Evolutionary conservation across 2,888 invertebrate species (phyloP), one percentile per base, ranked within the genome.

Genomic region (Bellardia bayeri): DNA sequence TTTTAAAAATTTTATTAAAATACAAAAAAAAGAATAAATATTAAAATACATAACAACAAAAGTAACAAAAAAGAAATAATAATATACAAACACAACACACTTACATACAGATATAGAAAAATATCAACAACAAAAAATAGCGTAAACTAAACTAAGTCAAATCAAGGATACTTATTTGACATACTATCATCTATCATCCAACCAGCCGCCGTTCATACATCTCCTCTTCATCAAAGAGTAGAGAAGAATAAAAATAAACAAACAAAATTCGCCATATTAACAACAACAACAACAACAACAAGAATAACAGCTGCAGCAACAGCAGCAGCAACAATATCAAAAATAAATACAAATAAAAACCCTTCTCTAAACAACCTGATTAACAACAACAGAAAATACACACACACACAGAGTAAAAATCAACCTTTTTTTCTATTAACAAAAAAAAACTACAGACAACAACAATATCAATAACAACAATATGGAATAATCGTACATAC

Each of bases 1-100:
- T 71, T 85, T 80, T 69, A 61, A 76, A 66, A 3, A 82, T 72
- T 72, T 72, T 66, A 79, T 84, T 56, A 45, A 68, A 74, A 80
- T 45, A 49, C 51, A 61, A 9, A 61, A 54, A 2, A 3, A 63
- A 63, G 11, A 51, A 23, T 23, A 23, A 23, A 23, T 23, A 1
- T 23, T 1, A 23, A 23, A 23, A 23, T 23, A 58, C n/a, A 76
- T 9, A 64, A 16, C 42, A 64, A 16, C 42, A 9, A 37, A 13
- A 7, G 58, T n/a, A 8, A n/a, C 13, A 51, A 13, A 30, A 37
- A 68, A 30, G n/a, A 11, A 64, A 23, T 16, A 49, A 74, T 33
- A 23, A 23, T 23, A 23, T 23, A 33, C 37, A 49, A n/a, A 74
- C 49, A 16, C 9, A 64, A 23, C 2, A 37, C n/a, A 63, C 6